Evolutionary conservation across 2,888 invertebrate genomes (phyloP).

Genomic region (Sphinx pinastri): DNA sequence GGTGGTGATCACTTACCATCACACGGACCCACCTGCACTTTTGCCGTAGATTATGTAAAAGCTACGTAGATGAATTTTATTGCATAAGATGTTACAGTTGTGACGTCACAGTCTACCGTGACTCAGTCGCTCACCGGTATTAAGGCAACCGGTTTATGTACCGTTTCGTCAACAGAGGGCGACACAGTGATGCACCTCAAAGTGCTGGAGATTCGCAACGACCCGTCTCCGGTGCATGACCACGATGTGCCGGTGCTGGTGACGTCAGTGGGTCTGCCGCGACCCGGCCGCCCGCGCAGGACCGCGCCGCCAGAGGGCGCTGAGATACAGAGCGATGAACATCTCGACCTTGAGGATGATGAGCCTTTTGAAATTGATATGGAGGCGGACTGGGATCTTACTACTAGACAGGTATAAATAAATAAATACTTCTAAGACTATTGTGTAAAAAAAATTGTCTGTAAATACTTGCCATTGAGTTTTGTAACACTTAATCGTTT

Average conservation of each 20-base stretch:
- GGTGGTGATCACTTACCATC: too few relatives aligned
- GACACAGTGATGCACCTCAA: slow-evolving; percentile 95
- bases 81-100: too few relatives aligned
- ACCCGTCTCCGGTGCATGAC: slow-evolving; percentile 92
- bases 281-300: slow-evolving; percentile 66
- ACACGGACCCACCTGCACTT: too few relatives aligned
- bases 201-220: slow-evolving; percentile 91
- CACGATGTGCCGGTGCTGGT: slow-evolving; percentile 95
- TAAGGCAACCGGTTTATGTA: not conserved
- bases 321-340: slow-evolving; percentile 57
- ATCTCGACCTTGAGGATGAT: slow-evolving; percentile 84
- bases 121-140: too few relatives aligned
- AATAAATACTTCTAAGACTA: not conserved
- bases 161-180: slow-evolving; percentile 83
- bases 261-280: slow-evolving; percentile 72
- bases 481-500: too few relatives aligned
- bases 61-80: too few relatives aligned
- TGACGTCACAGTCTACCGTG: too few relatives aligned
- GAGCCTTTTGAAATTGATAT: slow-evolving; percentile 75
- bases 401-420: slow-evolving; percentile 94
- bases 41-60: too few relatives aligned
- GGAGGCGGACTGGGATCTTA: slow-evolving; percentile 94
- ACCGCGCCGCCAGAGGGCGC: slow-evolving; percentile 49
- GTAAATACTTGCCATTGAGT: too few relatives aligned
- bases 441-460: too few relatives aligned